Evolutionary conservation across 2,113 vertebrate genomes (phyloP).

Genomic region (Rostratula benghalensis): DNA sequence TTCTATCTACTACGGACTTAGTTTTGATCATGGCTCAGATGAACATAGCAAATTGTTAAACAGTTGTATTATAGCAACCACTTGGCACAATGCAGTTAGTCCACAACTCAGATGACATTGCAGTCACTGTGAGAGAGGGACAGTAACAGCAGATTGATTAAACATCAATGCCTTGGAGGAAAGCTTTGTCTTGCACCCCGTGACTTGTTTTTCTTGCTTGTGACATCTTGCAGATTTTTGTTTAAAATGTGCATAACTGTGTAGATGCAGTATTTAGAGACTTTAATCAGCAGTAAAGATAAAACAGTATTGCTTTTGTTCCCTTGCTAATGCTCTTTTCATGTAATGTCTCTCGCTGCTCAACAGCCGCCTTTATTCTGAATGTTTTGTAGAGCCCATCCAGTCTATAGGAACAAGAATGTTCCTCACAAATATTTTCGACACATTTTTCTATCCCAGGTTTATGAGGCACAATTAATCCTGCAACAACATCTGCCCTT

Average conservation of each 20-base stretch:
- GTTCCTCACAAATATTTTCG: neutral
- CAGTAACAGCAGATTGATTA: neutral
- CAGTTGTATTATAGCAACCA: neutral
- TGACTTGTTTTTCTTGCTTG: constrained; percentile 3
- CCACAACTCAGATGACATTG: neutral
- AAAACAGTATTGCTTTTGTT: neutral
- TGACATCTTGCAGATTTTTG: neutral
- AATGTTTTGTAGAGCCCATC: neutral
- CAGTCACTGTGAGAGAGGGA: neutral
- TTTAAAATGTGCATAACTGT: constrained; percentile 37
- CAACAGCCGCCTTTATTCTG: neutral
- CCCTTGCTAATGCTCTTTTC: neutral
- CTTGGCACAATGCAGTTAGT: neutral
- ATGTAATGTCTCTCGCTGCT: neutral
- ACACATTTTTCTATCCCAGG: neutral
- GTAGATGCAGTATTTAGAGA: neutral
- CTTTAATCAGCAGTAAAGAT: neutral
- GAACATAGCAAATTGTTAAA: neutral
- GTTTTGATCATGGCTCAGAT: neutral
- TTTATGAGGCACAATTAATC: neutral
- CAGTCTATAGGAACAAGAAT: neutral
- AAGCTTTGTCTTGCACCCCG: neutral
- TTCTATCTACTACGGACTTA: neutral
- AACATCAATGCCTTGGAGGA: neutral
- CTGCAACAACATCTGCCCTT: neutral